Evolutionary conservation across 2,888 invertebrate species (phyloP), one percentile per base, ranked within the genome.

Genomic region (Azorinus chamasolen): DNA sequence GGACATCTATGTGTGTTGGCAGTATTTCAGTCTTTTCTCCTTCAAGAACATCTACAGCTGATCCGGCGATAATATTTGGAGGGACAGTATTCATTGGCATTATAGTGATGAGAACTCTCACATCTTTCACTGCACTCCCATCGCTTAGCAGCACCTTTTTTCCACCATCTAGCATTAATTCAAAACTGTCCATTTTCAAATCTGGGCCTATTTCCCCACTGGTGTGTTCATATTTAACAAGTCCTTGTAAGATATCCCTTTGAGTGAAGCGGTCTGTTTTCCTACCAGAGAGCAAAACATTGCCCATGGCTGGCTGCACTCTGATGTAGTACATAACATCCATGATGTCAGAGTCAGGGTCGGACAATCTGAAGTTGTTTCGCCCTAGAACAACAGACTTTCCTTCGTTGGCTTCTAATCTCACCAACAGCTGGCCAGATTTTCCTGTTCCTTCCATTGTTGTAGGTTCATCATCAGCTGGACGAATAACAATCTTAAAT

Each of bases 61-160:
- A 73, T 12, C 85, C 87, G 18, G 91, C 59, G 2, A 82, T 81
- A 2, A 93, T 88, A 18, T 76, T 76, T 4, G 93, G 93, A 4
- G 89, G 58, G 43, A 87, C 81, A 72, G 90, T 92, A 82, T 93
- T 91, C 2, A 90, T 87, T 12, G 93, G 93, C 16, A 85, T 39
- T 39, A 93, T 88, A 5, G 81, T 85, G 6, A 93, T 88, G 32
- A 78, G 59, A 20, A 92, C 87, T 24, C 84, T 54, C 12, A 93
- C 81, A 25, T 87, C 84, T 3, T 86, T 84, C 45, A 91, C 82
- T 46, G 70, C 82, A 57, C 87, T 90, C 18, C 90, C 90, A 43
- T 87, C 88, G 41, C 86, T 72, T 18, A 89, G 80, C 72, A 88
- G 86, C 27, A 86, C 87, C 46, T 87, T 87, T 8, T 88, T 86